Conservation (phyloP, 2,797 vertebrate species). For the Hyperoplus immaculatus region DNA sequence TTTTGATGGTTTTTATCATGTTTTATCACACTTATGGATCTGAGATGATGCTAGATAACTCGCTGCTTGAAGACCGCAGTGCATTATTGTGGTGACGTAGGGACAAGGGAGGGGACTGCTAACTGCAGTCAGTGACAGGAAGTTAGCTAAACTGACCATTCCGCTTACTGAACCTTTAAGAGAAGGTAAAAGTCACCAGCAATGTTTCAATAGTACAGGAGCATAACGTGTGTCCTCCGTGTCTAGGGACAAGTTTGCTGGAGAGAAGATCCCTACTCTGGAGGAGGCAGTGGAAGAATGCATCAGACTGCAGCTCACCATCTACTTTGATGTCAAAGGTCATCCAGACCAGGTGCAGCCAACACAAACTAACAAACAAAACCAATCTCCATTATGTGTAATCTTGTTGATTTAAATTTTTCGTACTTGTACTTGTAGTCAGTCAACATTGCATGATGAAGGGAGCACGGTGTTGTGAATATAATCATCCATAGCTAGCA, state of each 20-base stretch:
- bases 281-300: conserved; percentile 92
- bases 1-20: too few relatives aligned
- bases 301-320: conserved; percentile 88
- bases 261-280: conserved; percentile 94
- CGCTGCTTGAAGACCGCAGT: too few relatives aligned
- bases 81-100: too few relatives aligned
- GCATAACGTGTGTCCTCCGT: not conserved
- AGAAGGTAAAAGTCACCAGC: not conserved
- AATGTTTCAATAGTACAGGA: not conserved
- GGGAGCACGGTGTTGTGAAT: not conserved
- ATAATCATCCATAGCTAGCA: not conserved
- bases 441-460: conserved; percentile 6
- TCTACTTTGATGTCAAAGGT: conserved; percentile 98
- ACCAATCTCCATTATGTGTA: not conserved
- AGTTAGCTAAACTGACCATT: too few relatives aligned
- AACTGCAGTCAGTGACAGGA: too few relatives aligned
- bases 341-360: conserved; percentile 90
- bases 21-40: too few relatives aligned
- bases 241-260: conserved; percentile 87
- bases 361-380: conserved; percentile 22
- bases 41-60: too few relatives aligned
- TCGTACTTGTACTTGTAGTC: conserved; percentile 3
- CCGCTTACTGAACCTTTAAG: not conserved
- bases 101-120: too few relatives aligned
- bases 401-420: conserved; percentile 24